Evolutionary conservation across 2,888 invertebrate genomes (phyloP).

Genomic region (Cosmorhoe ocellata): DNA sequence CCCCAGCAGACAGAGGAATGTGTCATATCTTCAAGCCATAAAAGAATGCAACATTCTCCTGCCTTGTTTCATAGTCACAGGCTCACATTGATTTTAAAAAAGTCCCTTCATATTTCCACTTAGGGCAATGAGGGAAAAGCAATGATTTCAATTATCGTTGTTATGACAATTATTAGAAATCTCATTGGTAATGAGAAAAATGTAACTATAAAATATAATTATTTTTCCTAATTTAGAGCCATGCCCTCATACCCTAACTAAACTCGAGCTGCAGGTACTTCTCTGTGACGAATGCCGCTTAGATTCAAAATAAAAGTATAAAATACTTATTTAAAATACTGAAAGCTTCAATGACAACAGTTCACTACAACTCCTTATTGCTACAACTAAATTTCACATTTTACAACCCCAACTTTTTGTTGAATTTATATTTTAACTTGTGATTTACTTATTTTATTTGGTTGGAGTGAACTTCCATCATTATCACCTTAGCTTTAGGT

Average conservation of each 20-base stretch:
- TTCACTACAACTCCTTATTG: slow-evolving; percentile 27
- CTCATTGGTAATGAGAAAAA: slow-evolving; percentile 42
- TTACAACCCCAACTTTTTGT: slow-evolving; percentile 30
- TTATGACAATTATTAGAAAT: slow-evolving; percentile 28
- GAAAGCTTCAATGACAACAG: slow-evolving; percentile 26
- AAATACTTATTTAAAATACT: slow-evolving; percentile 24
- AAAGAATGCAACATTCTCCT: slow-evolving; percentile 62
- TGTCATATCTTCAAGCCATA: slow-evolving; percentile 66
- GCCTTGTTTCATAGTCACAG: slow-evolving; percentile 67
- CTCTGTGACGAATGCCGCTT: slow-evolving; percentile 58
- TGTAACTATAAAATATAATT: slow-evolving; percentile 50
- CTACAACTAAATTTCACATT: slow-evolving; percentile 33
- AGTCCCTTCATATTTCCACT: slow-evolving; percentile 33
- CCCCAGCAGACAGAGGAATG: slow-evolving; percentile 63
- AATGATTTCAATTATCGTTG: slow-evolving; percentile 19
- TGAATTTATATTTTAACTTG: slow-evolving; percentile 38
- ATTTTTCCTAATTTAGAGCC: slow-evolving; percentile 35
- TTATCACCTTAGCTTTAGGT: slow-evolving; percentile 46
- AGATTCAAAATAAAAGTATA: slow-evolving; percentile 32
- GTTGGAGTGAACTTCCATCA: slow-evolving; percentile 40
- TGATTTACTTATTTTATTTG: slow-evolving; percentile 39
- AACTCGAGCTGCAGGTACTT: slow-evolving; percentile 21
- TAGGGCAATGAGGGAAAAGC: slow-evolving; percentile 39
- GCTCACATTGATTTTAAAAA: slow-evolving; percentile 31
- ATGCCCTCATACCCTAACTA: slow-evolving; percentile 41